Evolutionary conservation across 2,888 invertebrate genomes (phyloP), one percentile per base, ranked within the genome.

Genomic region (Heliconius ethilla): DNA sequence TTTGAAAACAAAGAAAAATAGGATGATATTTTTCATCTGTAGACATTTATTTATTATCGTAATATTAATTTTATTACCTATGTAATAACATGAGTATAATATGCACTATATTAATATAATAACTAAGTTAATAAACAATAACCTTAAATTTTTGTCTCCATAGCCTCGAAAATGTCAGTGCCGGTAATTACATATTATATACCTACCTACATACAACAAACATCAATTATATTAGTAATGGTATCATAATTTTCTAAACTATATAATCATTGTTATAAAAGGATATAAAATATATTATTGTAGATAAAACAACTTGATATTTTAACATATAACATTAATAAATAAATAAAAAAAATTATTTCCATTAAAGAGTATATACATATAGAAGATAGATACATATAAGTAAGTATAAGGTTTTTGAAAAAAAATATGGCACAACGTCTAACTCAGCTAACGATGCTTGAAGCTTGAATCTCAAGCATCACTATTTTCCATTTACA

Each of bases 191-290:
- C 11, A 13, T 11, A 40, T 40, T 40, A 67, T 67, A n/a, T 33
- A 33, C 33, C 33, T 33, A 33, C 33, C 13, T 67, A 40, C 67
- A n/a, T n/a, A 67, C 40, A 67, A 40, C n/a, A 67, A 37, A n/a
- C 37, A n/a, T 37, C 18, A 37, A 67, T 67, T 22, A 40, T 37
- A 40, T n/a, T 40, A 2, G 18, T 51, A 18, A 51, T 7, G 13
- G 37, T 37, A 66, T 37, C n/a, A 66, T 37, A 66, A 37, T 37
- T 66, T 66, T 66, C 33, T 37, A 37, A 66, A 22, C 22, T n/a
- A 66, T n/a, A 33, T 66, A 67, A 67, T 67, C 67, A 67, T 67
- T 25, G 37, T 67, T 67, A 67, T 67, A 40, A 67, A 67, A n/a
- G 37, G 13, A 67, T 37, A 67, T 40, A n/a, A 67, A 51, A 51